These are phyloP conservation scores for Cavia aperea DNA, from an alignment of 2,113 vertebrate genomes.

Conservation along the genomic window DNA sequence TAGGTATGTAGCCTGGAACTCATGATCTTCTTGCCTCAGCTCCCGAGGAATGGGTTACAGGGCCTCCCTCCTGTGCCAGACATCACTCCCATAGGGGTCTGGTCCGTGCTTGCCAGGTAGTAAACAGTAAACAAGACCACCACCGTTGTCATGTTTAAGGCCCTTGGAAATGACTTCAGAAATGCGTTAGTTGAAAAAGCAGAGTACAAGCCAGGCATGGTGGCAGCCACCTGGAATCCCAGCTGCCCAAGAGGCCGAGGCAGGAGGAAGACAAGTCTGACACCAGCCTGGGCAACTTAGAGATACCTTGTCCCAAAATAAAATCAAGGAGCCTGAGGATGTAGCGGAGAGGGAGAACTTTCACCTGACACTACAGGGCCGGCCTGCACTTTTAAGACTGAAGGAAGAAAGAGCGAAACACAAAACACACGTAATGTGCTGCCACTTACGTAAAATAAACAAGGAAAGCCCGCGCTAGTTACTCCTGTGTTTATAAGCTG, in stretches of 20 bases:
- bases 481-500: not conserved
- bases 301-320: not conserved
- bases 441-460: not conserved
- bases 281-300: not conserved
- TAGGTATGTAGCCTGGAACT: not conserved
- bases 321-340: not conserved
- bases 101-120: not conserved
- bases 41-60: not conserved
- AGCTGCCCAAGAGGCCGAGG: not conserved
- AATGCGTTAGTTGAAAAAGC: not conserved
- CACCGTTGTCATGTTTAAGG: not conserved
- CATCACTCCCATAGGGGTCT: not conserved
- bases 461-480: not conserved
- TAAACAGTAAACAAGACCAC: not conserved
- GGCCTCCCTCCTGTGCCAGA: not conserved
- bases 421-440: not conserved
- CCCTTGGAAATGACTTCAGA: not conserved
- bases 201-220: not conserved
- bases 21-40: not conserved
- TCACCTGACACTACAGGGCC: not conserved
- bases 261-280: not conserved
- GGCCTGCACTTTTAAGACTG: not conserved
- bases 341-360: not conserved
- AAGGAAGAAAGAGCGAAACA: not conserved
- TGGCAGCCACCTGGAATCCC: not conserved